Base-by-base conservation (phyloP, 2,888 invertebrate genomes). In the Stegana nigrithorax region DNA sequence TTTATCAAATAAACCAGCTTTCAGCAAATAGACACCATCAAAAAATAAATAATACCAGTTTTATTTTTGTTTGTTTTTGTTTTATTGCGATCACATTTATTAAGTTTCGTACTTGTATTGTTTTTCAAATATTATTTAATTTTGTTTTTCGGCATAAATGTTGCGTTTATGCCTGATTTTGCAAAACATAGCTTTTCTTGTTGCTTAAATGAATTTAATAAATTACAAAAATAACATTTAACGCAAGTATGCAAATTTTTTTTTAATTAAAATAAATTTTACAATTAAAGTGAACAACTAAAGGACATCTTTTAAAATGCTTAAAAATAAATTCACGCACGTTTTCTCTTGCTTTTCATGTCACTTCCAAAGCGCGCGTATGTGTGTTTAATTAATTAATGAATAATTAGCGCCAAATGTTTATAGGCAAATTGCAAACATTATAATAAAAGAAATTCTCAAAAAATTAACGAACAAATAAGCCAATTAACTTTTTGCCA, bases 11-110 rank as follows among this genome's bases (percentile, higher is more conserved):
- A 10, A 29, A 10, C 29, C 29, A 29, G 29, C 29, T 29, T 29
- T n/a, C n/a, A n/a, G n/a, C n/a, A 29, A 29, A 29, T 7, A 29
- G 29, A 29, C 6, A 10, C 29, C 29, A 29, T 7, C 6, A 63
- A 59, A 64, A 64, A 64, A 58, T 62, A 61, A 50, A 50, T 63
- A 62, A 51, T 12, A 25, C 26, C 14, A 12, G 2, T 17, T 17
- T 29, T 51, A 21, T 5, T n/a, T n/a, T n/a, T n/a, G 32, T 6
- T 8, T 32, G 32, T 8, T 12, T 32, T 32, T 32, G 6, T 12
- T 67, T 76, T 71, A 68, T 80, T 81, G 78, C 78, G 81, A 82
- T 82, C 82, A 82, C 82, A 82, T 82, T 78, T 81, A 81, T 80
- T 81, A 82, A 82, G 78, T 79, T 79, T 79, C 80, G 72, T 80